A percentile compares a stretch with the other conserved stretches of the same genome.
These are phyloP conservation scores for Mirza zaza DNA, from an alignment of 2,113 vertebrate species.

Conservation along the genomic window DNA sequence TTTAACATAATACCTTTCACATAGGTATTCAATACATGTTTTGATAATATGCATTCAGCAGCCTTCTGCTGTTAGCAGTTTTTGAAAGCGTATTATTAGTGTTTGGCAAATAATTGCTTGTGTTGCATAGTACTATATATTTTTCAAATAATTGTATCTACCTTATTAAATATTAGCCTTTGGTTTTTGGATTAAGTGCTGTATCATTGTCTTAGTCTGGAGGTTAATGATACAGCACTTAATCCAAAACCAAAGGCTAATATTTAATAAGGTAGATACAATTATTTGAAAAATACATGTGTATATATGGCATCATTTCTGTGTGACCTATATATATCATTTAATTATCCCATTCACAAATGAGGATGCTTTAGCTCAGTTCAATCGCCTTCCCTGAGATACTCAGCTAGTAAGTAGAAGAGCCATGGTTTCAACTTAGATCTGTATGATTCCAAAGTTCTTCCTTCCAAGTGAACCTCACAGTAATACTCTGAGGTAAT, in stretches of 20 bases:
- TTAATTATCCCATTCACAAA: background rate
- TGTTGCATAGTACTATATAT: background rate
- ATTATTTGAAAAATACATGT: background rate
- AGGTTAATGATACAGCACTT: too few relatives aligned
- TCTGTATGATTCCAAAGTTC: background rate
- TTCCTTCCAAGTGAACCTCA: background rate
- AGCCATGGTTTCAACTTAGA: background rate
- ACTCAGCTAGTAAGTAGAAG: background rate
- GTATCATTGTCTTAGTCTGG: too few relatives aligned
- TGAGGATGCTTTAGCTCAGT: background rate
- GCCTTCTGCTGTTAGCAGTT: background rate
- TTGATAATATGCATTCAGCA: background rate
- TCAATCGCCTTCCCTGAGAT: background rate
- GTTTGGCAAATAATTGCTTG: background rate
- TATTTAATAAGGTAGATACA: background rate
- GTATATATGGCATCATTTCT: too few relatives aligned
- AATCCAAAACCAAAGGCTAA: background rate
- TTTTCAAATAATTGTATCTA: background rate
- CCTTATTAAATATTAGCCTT: background rate
- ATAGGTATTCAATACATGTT: background rate
- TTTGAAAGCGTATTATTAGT: background rate
- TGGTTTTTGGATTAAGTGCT: background rate
- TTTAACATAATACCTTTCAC: background rate
- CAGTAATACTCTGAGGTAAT: background rate
- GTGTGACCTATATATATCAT: too few relatives aligned